Conservation (phyloP, 2,113 vertebrate species). For the Cheilinus undulatus region DNA sequence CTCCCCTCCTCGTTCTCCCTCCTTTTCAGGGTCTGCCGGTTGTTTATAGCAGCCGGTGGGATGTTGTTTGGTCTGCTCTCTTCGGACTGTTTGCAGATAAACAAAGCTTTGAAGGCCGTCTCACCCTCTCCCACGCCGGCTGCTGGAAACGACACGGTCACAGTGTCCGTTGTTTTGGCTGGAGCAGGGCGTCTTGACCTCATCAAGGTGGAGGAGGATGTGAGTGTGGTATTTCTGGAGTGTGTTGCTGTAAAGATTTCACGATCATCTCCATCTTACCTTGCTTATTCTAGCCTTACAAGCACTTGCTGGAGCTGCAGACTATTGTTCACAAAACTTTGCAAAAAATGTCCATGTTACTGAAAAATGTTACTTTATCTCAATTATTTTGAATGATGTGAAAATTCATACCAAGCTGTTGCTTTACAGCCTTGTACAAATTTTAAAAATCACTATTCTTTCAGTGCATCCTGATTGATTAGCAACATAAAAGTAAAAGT, state of each 20-base stretch:
- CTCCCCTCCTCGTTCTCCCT: background rate
- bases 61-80: constrained; percentile 54
- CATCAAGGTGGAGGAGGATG: background rate
- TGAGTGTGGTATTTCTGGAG: background rate
- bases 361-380: too few relatives aligned
- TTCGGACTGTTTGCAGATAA: constrained; percentile 55
- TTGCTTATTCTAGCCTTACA: too few relatives aligned
- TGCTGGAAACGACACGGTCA: constrained; percentile 34
- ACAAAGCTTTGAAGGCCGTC: constrained; percentile 55
- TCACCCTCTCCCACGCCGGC: constrained; percentile 45
- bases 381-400: too few relatives aligned
- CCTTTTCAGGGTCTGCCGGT: constrained; percentile 33
- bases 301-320: too few relatives aligned
- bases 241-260: background rate
- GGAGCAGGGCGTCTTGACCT: constrained; percentile 29
- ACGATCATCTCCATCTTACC: too few relatives aligned
- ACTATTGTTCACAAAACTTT: too few relatives aligned
- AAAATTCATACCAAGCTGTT: too few relatives aligned
- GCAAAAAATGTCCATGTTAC: too few relatives aligned
- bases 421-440: too few relatives aligned
- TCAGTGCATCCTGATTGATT: too few relatives aligned
- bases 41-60: constrained; percentile 44
- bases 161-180: constrained; percentile 40
- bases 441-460: too few relatives aligned
- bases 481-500: too few relatives aligned